phyloP scores from a whole-genome alignment of 2,113 vertebrate species.

The Propithecus coquereli region DNA sequence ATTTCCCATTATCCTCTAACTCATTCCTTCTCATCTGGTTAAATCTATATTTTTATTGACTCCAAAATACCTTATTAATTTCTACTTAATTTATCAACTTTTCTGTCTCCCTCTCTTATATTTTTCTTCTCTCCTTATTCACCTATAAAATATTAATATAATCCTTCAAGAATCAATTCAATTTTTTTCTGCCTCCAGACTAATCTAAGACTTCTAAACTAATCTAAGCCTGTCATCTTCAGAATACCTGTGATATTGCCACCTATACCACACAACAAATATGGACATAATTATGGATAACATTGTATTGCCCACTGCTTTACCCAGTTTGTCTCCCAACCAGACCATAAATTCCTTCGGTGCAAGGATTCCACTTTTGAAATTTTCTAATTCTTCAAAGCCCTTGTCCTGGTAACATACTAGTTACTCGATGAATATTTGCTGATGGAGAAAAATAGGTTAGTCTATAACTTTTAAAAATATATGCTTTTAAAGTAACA shows the following conservation, averaged over 20 bases:
- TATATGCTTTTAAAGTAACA: background rate
- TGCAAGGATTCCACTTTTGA: background rate
- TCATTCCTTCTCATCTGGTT: background rate
- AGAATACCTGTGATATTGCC: background rate
- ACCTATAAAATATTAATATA: background rate
- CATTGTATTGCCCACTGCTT: background rate
- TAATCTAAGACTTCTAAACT: background rate
- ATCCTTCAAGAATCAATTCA: background rate
- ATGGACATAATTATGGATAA: background rate
- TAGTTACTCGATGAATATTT: background rate
- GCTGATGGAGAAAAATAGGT: background rate
- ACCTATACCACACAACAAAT: background rate
- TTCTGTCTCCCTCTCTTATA: background rate
- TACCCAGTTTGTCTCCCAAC: background rate
- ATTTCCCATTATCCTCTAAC: background rate
- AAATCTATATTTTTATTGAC: background rate
- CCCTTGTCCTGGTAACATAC: background rate
- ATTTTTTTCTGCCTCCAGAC: background rate
- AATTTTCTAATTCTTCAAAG: background rate
- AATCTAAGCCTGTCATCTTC: background rate
- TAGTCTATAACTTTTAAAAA: background rate
- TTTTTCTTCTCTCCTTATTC: background rate
- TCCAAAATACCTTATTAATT: background rate
- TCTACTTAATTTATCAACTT: background rate
- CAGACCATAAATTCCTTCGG: background rate